Base-by-base conservation (phyloP, 1,140 invertebrate genomes). In the Diorhabda sublineata region DNA sequence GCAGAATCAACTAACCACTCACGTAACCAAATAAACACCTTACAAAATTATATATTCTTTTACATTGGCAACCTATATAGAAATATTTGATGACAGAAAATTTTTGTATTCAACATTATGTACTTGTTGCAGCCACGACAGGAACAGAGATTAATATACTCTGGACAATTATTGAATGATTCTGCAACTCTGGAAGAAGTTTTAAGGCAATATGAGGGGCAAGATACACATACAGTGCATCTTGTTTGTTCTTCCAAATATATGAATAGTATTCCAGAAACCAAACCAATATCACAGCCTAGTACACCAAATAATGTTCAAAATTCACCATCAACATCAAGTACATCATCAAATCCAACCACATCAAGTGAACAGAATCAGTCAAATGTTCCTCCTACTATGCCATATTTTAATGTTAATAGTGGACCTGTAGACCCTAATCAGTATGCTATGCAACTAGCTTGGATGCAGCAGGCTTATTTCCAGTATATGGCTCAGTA, bases 71-170 rank as follows among this genome's bases (percentile, higher is more conserved):
- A 26, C 26, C 26, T 26, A 26, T 26, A 26, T 26, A 26, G 26
- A 26, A 26, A 26, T 26, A 26, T 26, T 26, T 26, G 26, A 26
- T 26, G 26, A 26, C 26, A 26, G 26, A 26, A 26, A 26, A 26
- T 26, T 26, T 26, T 26, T 26, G 26, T 26, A 26, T 26, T 26
- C 26, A 26, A 26, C 26, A 26, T 26, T 26, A 26, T 26, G 0
- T 26, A 11, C 9, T 63, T 65, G 78, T 84, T 84, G 11, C 81
- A 94, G 93, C 87, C 87, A 79, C 86, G 87, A 65, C 85, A 89
- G 69, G 91, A 93, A 73, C 93, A 95, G 77, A 94, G 93, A 81
- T 83, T 97, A 1, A 96, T 96, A 75, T 96, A 96, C 82, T 95
- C 92, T 5, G 94, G 94, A n/a, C 91, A 93, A 78, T 81, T 96